phyloP scores from a whole-genome alignment of 2,888 invertebrate genomes.

The Eupithecia vulgata region DNA sequence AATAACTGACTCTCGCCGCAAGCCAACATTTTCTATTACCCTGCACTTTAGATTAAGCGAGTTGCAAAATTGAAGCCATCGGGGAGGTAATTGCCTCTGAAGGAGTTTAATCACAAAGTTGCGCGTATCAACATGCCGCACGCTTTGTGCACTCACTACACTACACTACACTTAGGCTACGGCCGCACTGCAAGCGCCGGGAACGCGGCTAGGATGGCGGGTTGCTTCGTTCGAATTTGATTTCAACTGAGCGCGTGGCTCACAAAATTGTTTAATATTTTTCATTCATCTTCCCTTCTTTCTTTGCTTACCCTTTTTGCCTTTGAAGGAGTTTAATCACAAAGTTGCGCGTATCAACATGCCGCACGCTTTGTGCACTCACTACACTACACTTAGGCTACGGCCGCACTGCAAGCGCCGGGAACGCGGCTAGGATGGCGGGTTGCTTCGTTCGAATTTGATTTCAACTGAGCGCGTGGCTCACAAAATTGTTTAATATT shows the following conservation, averaged over 20 bases:
- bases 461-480: too few species aligned
- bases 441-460: not conserved
- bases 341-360: slow-evolving; percentile 45
- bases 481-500: too few species aligned
- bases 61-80: slow-evolving; percentile 43
- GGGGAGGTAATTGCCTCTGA: slow-evolving; percentile 40
- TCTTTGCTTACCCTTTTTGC: too few species aligned
- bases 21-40: slow-evolving; percentile 40
- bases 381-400: slow-evolving; percentile 1
- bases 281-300: too few species aligned
- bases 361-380: slow-evolving; percentile 17
- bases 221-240: not conserved
- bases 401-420: not conserved
- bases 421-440: not conserved
- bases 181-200: not conserved
- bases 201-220: not conserved
- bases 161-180: not conserved
- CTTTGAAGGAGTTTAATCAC: slow-evolving; percentile 45
- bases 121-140: slow-evolving; percentile 39
- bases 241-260: too few species aligned
- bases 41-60: slow-evolving; percentile 41
- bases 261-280: too few species aligned
- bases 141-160: slow-evolving; percentile 18
- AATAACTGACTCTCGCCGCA: slow-evolving; percentile 23
- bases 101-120: slow-evolving; percentile 48